A percentile compares a stretch with the other conserved stretches of the same genome.
Evolutionary conservation across 2,113 vertebrate species (phyloP).

Genomic region (Syngnathus scovelli): DNA sequence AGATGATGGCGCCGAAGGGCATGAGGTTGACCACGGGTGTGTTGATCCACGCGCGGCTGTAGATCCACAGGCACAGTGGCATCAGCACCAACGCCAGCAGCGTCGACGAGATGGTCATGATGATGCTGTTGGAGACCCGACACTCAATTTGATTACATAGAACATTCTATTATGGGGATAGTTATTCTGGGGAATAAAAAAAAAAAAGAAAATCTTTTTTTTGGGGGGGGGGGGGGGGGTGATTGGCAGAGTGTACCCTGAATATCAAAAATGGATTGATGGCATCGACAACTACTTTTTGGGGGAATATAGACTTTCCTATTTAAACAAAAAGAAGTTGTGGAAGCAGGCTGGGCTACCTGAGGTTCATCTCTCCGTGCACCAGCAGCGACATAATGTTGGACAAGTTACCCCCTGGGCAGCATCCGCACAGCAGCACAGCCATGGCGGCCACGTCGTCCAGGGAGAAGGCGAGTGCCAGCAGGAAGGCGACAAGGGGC

Average conservation of each 20-base stretch:
- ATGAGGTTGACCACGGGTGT: conserved; percentile 86
- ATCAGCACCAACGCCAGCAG: conserved; percentile 88
- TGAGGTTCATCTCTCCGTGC: conserved; percentile 96
- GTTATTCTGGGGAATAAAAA: too few relatives aligned
- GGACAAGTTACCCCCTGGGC: conserved; percentile 91
- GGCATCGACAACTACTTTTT: too few relatives aligned
- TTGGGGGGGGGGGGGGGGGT: too few relatives aligned
- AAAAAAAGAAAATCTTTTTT: too few relatives aligned
- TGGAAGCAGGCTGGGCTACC: conserved; percentile 63
- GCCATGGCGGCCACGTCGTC: conserved; percentile 91
- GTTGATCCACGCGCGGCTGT: conserved; percentile 93
- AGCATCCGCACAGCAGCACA: conserved; percentile 92
- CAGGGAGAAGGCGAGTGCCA: conserved; percentile 85
- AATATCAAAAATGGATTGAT: too few relatives aligned
- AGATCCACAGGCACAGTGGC: conserved; percentile 95
- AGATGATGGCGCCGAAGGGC: conserved; percentile 87
- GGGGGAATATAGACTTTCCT: too few relatives aligned
- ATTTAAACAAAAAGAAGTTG: too few relatives aligned
- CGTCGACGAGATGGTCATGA: conserved; percentile 97
- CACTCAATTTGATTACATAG: too few relatives aligned
- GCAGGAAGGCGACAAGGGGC: conserved; percentile 87
- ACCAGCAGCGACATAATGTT: conserved; percentile 92
- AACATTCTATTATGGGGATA: too few relatives aligned
- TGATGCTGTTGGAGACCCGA: conserved; percentile 72
- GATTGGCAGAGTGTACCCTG: too few relatives aligned